Base-by-base conservation (phyloP, 2,797 vertebrate genomes). In the Anabas testudineus region DNA sequence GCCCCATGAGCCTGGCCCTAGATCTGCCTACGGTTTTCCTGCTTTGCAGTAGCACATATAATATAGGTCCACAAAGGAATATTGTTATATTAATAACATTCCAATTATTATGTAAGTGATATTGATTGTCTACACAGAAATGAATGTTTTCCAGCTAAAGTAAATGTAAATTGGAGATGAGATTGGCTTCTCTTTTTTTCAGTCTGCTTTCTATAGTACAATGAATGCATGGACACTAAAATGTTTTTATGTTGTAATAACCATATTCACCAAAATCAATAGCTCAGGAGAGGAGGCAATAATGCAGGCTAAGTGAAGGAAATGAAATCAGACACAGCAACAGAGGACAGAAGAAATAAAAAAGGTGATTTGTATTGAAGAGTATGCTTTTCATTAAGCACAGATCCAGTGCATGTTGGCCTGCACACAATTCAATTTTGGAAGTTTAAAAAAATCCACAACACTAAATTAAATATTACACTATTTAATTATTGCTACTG, bases 221-320 rank as follows among this genome's bases (percentile, higher is more conserved):
- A 93, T 93, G 88, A 93, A 94, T 94, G 91, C 91, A 84, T 51
- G 86, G 85, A 91, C 93, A 91, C 89, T 94, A 90, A 15, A 41
- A 82, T 58, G 70, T 77, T 95, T 96, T 96, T 95, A 95, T 95
- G 95, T 94, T 94, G 94, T 95, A 96, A 96, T 97, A 97, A 95
- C 94, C 91, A 96, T 95, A 95, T 95, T 94, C 93, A 95, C 94
- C 93, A 96, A 97, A 98, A 98, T 98, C 96, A 97, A 97, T 96
- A 96, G 94, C 94, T 93, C 87, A 88, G 91, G 91, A 95, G 94
- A 92, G 92, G 94, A 95, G 94, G 94, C 94, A 97, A 96, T 97
- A 97, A 98, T 97, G 96, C 88, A 94, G 92, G 87, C 76, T 96
- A 96, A 96, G 94, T 95, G 94, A 95, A 95, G 95, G 94, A 96